These are phyloP conservation scores for Metalampra italica DNA, from an alignment of 2,888 invertebrate genomes.

Conservation along the genomic window DNA sequence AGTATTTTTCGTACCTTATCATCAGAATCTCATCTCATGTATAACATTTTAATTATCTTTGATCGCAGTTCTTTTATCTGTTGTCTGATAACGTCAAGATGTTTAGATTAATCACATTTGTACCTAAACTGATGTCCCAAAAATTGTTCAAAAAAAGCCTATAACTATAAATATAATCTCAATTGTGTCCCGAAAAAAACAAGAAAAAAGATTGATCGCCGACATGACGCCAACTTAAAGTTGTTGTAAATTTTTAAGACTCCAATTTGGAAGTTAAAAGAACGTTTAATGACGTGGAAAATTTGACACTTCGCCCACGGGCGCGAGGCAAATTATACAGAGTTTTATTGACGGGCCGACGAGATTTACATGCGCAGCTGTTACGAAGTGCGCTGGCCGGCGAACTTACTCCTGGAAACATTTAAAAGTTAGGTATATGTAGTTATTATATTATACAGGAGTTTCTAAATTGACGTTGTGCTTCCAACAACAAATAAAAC, in stretches of 20 bases:
- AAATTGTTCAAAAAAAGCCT: too few relatives aligned
- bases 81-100: too few relatives aligned
- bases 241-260: slow-evolving; percentile 38
- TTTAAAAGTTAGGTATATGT: too few relatives aligned
- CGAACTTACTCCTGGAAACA: not conserved
- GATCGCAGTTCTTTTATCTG: too few relatives aligned
- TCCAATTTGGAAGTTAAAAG: slow-evolving; percentile 48
- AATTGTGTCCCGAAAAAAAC: slow-evolving; percentile 7
- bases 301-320: slow-evolving; percentile 66
- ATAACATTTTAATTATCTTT: slow-evolving; percentile 6
- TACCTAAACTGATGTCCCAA: too few relatives aligned
- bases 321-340: slow-evolving; percentile 51
- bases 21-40: too few relatives aligned
- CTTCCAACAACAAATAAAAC: slow-evolving; percentile 2
- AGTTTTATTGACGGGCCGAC: slow-evolving; percentile 54
- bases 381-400: not conserved
- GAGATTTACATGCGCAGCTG: slow-evolving; percentile 36
- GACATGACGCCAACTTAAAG: slow-evolving; percentile 20
- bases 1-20: slow-evolving; percentile 27
- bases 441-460: too few relatives aligned
- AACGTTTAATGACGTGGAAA: slow-evolving; percentile 65
- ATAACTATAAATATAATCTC: too few relatives aligned
- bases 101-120: too few relatives aligned
- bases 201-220: slow-evolving; percentile 24
- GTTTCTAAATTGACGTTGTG: not conserved